phyloP scores from a whole-genome alignment of 2,888 invertebrate species.

The Pantelozetes paolii region DNA sequence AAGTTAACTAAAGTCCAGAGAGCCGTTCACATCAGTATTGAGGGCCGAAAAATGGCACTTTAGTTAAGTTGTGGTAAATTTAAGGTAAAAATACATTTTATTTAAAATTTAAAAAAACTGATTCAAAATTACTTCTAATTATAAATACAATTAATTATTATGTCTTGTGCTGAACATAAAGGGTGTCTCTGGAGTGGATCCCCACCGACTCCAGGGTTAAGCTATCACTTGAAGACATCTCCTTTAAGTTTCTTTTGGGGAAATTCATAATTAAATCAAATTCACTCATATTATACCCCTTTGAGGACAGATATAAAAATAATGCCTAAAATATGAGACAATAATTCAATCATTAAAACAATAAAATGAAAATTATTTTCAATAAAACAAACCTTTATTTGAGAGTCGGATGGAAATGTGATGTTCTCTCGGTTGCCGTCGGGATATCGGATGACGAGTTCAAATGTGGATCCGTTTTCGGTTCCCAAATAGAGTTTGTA shows the following conservation, averaged over 20 bases:
- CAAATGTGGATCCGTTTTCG: slow-evolving; percentile 50
- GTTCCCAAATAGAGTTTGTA: slow-evolving; percentile 49
- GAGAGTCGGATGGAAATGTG: slow-evolving; percentile 53
- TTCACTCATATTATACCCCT: slow-evolving; percentile 53
- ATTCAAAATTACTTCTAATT: slow-evolving; percentile 28
- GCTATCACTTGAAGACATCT: slow-evolving; percentile 49
- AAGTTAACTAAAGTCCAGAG: slow-evolving; percentile 70
- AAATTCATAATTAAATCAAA: slow-evolving; percentile 56
- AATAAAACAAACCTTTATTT: slow-evolving; percentile 50
- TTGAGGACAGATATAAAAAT: slow-evolving; percentile 51
- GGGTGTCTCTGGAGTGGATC: slow-evolving; percentile 55
- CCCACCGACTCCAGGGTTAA: slow-evolving; percentile 53
- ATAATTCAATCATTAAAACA: too few relatives aligned
- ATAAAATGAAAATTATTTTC: too few relatives aligned
- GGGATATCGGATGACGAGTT: slow-evolving; percentile 54
- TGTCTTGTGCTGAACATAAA: slow-evolving; percentile 53
- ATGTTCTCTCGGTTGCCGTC: slow-evolving; percentile 54
- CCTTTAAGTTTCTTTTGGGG: slow-evolving; percentile 53
- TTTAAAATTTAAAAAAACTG: slow-evolving; percentile 37
- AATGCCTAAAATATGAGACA: slow-evolving; percentile 52
- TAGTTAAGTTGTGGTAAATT: slow-evolving; percentile 53
- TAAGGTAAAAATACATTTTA: slow-evolving; percentile 30
- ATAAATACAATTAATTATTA: slow-evolving; percentile 36
- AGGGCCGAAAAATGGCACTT: slow-evolving; percentile 91
- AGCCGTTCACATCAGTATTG: slow-evolving; percentile 91